Conservation (phyloP, 1,140 invertebrate genomes). For the Tyrophagus putrescentiae region DNA sequence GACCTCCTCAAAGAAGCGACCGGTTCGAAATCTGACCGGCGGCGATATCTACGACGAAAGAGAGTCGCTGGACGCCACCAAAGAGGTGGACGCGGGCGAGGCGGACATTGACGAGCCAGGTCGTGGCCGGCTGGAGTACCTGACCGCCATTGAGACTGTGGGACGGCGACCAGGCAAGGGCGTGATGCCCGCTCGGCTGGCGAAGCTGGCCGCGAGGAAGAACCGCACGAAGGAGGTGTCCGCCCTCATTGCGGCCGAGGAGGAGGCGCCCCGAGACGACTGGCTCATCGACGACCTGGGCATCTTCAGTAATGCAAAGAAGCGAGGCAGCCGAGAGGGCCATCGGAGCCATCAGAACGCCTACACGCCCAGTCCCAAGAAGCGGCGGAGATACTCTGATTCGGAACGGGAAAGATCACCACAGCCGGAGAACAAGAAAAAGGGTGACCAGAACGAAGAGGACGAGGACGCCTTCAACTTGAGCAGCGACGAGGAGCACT, state of each 20-base stretch:
- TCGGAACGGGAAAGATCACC: too few relatives aligned
- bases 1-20: too few relatives aligned
- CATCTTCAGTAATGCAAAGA: neutral
- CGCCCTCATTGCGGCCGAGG: constrained; percentile 25
- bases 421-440: too few relatives aligned
- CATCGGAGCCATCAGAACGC: too few relatives aligned
- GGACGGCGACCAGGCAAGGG: neutral
- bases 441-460: too few relatives aligned
- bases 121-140: constrained; percentile 22
- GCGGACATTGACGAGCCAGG: constrained; percentile 6
- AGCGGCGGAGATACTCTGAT: too few relatives aligned
- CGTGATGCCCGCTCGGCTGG: neutral
- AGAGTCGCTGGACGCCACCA: neutral
- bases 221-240: neutral
- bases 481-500: too few relatives aligned
- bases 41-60: constrained; percentile 20
- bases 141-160: constrained; percentile 21
- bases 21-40: neutral
- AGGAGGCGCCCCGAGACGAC: constrained; percentile 23
- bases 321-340: too few relatives aligned
- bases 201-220: neutral
- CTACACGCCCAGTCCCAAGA: too few relatives aligned
- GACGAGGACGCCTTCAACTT: too few relatives aligned
- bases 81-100: neutral
- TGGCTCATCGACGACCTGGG: constrained; percentile 29